Conservation (phyloP, 2,113 vertebrate species). For the Lichenostomus cassidix region DNA sequence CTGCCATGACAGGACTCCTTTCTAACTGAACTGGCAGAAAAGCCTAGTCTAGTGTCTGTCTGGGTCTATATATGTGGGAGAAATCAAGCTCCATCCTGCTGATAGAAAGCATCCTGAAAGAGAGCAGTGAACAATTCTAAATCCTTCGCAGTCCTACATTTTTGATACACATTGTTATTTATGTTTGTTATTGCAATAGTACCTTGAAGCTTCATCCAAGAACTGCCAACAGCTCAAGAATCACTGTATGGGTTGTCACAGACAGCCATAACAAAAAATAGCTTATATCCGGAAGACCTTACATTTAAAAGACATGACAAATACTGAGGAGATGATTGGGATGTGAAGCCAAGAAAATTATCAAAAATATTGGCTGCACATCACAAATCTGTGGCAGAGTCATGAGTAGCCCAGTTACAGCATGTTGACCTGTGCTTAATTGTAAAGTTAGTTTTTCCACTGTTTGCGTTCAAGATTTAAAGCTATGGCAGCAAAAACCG, state of each 20-base stretch:
- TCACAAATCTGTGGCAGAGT: neutral
- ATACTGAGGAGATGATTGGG: neutral
- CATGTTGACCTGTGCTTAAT: neutral
- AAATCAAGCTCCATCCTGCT: neutral
- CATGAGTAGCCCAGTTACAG: neutral
- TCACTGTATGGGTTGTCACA: neutral
- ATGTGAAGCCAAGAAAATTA: neutral
- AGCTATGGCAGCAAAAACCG: neutral
- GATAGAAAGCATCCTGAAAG: neutral
- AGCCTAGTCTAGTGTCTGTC: neutral
- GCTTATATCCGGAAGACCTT: neutral
- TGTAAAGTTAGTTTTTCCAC: neutral
- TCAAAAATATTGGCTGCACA: neutral
- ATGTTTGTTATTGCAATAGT: neutral
- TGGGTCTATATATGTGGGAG: neutral
- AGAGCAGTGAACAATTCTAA: neutral
- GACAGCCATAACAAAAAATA: neutral
- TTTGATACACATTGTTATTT: neutral
- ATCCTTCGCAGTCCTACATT: neutral
- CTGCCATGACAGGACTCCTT: neutral
- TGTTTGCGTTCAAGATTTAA: neutral
- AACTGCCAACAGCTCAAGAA: neutral
- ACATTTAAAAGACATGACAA: neutral
- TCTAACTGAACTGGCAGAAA: neutral
- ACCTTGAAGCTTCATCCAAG: neutral